Conservation (phyloP, 2,113 vertebrate genomes). For the Phalacrocorax aristotelis region DNA sequence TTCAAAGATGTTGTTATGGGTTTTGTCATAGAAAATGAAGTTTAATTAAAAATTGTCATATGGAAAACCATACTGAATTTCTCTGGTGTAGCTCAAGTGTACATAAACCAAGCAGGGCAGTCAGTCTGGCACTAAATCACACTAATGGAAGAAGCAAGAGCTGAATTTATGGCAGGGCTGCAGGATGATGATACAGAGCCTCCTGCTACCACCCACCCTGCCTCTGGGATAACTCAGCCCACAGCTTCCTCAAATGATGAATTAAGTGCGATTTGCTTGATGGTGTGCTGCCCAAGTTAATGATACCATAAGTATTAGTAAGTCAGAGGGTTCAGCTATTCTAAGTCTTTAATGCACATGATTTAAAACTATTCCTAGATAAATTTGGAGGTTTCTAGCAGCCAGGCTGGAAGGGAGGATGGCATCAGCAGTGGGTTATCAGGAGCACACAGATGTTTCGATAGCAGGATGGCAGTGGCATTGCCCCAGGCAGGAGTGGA, state of each 20-base stretch:
- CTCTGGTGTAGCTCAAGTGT: not conserved
- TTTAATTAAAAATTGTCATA: not conserved
- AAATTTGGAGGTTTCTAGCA: not conserved
- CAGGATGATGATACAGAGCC: not conserved
- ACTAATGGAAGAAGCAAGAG: not conserved
- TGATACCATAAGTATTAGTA: not conserved
- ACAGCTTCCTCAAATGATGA: not conserved
- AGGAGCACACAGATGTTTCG: not conserved
- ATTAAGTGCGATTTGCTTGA: not conserved
- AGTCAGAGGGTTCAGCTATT: not conserved
- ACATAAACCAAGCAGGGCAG: not conserved
- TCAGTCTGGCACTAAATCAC: not conserved
- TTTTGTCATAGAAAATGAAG: not conserved
- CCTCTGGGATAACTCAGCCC: not conserved
- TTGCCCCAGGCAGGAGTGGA: not conserved
- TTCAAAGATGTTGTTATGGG: not conserved
- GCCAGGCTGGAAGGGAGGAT: not conserved
- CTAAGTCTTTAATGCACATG: not conserved
- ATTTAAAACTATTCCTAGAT: not conserved
- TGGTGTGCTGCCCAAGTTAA: not conserved
- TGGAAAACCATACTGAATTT: not conserved
- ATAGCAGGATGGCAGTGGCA: not conserved
- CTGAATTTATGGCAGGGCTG: not conserved
- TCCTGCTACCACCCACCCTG: not conserved
- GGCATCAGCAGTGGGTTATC: not conserved